Conservation (phyloP, 2,888 invertebrate species). For the Euproctis similis region DNA sequence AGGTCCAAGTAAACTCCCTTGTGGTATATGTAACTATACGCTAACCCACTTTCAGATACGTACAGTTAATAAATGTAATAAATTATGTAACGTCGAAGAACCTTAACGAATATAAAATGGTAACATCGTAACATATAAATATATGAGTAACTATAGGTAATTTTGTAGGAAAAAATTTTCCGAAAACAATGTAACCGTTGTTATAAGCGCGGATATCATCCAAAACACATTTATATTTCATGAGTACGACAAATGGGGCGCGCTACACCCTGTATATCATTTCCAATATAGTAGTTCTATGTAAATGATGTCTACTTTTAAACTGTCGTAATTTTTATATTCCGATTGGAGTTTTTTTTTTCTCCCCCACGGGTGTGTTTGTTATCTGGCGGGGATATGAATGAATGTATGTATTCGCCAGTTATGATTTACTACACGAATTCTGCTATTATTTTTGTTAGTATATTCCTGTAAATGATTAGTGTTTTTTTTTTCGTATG, state of each 20-base stretch:
- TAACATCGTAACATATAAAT: no score
- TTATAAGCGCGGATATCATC: constrained; percentile 9
- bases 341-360: constrained; percentile 67
- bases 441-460: constrained; percentile 27
- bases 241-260: constrained; percentile 53
- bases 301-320: constrained; percentile 73
- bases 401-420: constrained; percentile 65
- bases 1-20: no score
- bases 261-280: constrained; percentile 51
- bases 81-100: no score
- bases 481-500: constrained; percentile 20
- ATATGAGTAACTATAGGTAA: no score
- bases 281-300: constrained; percentile 70
- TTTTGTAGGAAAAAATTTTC: constrained; percentile 5
- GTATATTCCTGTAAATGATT: constrained; percentile 24
- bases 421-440: constrained; percentile 57
- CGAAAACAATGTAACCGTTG: constrained; percentile 7
- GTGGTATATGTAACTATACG: no score
- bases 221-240: constrained; percentile 34
- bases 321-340: constrained; percentile 74
- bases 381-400: constrained; percentile 63
- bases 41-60: no score
- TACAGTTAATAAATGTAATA: no score
- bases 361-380: constrained; percentile 63
- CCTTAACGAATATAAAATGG: no score